Evolutionary conservation across 2,113 vertebrate genomes (phyloP).

Genomic region (Perognathus longimembris): DNA sequence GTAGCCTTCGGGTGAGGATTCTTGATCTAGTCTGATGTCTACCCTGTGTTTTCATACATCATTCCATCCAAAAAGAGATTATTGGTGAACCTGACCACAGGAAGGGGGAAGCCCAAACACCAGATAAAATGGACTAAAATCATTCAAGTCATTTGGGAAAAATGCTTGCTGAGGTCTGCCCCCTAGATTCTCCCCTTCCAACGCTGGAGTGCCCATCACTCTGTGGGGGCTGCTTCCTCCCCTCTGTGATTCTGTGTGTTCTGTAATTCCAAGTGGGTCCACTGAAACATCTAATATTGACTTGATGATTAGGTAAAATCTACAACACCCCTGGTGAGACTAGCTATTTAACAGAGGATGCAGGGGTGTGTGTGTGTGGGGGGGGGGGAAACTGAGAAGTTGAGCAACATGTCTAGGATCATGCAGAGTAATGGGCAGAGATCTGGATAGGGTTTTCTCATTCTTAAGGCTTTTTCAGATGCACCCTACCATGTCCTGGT

Average conservation of each 20-base stretch:
- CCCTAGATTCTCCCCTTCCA: not conserved
- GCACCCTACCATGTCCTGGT: not conserved
- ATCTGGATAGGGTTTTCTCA: not conserved
- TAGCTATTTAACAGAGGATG: not conserved
- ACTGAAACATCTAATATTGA: not conserved
- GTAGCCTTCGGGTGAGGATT: not conserved
- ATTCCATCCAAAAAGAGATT: not conserved
- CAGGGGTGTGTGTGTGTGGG: no score
- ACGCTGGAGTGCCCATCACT: fast-evolving
- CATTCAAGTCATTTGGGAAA: not conserved
- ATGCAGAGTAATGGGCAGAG: not conserved
- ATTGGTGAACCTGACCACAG: not conserved
- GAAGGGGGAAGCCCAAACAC: not conserved
- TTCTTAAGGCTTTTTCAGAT: not conserved
- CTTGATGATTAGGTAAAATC: not conserved
- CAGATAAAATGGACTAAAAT: not conserved
- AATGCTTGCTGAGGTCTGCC: not conserved
- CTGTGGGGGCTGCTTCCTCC: not conserved
- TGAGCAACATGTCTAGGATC: not conserved
- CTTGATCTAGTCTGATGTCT: not conserved
- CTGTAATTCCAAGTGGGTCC: not conserved
- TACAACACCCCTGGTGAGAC: not conserved
- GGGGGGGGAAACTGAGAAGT: not conserved
- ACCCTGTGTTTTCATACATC: not conserved
- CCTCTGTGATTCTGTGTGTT: not conserved